Base-by-base conservation (phyloP, 2,888 invertebrate species). In the Andricus quercusramuli region DNA sequence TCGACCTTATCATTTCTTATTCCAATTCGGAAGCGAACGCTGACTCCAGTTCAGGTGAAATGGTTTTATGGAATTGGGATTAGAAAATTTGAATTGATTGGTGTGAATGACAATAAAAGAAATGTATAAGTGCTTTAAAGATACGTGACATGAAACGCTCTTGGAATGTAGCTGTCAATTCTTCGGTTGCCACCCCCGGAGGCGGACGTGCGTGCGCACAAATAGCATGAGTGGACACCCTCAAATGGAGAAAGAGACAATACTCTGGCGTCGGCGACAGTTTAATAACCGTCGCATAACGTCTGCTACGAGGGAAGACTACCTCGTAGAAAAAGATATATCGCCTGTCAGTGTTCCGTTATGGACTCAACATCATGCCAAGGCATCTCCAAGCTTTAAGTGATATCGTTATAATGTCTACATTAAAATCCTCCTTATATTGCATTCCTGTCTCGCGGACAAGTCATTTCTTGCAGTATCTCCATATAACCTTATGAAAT, bases 281-380 rank as follows among this genome's bases (percentile, higher is more conserved):
- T 90, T 90, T 90, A 90, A 90, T 90, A 90, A 90, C 85, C 86
- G 85, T 82, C 85, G 86, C 84, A 83, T 87, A 86, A 87, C 85
- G 83, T 84, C 81, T 81, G 82, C 78, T 32, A 64, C 68, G 82
- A 67, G 70, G 77, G 77, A 79, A 79, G 20, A 82, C 80, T 81
- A 79, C 77, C 62, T 80, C 78, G 47, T 66, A 64, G 51, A 20
- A 70, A 79, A 66, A 78, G 80, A 80, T 78, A 79, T 81, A 83
- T 81, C 67, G 66, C 65, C 62, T 67, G 47, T 76, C 74, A 74
- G 56, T 74, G 51, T 74, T 74, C 74, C 74, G 20, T 74, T 74
- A 74, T 74, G 74, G 74, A 74, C 47, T 17, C 65, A 20, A 65
- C 66, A 66, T 66, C 74, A 56, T 74, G 4, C 74, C 74, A 74